These are phyloP conservation scores for Sinelater perroti DNA, from an alignment of 2,888 invertebrate species.

Conservation along the genomic window DNA sequence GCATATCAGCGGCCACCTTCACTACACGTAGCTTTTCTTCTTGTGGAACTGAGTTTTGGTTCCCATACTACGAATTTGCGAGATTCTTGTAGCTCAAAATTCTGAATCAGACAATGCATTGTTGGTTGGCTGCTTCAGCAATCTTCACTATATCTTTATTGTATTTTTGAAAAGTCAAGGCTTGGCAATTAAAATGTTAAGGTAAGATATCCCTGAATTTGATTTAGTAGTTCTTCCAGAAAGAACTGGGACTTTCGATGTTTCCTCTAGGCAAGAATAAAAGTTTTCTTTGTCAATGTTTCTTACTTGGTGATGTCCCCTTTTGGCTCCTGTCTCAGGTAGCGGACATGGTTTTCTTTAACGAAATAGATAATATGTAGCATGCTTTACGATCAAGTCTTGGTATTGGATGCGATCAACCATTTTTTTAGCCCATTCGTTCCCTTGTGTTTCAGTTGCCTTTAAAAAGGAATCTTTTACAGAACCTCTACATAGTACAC, in stretches of 20 bases:
- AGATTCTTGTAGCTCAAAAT: no score
- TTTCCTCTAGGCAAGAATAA: no score
- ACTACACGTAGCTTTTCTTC: no score
- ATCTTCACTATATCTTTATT: no score
- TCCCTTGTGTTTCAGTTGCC: slow-evolving; percentile 7
- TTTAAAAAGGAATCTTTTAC: slow-evolving; percentile 4
- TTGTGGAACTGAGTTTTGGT: no score
- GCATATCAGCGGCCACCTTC: no score
- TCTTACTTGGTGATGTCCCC: slow-evolving; percentile 26
- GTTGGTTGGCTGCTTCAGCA: no score
- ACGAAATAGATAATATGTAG: slow-evolving; percentile 27
- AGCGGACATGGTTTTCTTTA: background rate
- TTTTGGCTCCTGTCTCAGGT: slow-evolving; percentile 11
- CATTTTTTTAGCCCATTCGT: slow-evolving; percentile 24
- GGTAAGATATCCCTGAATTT: background rate
- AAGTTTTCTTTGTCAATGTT: no score
- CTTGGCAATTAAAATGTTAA: slow-evolving; percentile 17
- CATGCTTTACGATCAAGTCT: slow-evolving; percentile 30
- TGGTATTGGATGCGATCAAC: slow-evolving; percentile 25
- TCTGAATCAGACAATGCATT: no score
- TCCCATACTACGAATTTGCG: no score
- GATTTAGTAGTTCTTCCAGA: slow-evolving; percentile 34
- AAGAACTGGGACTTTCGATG: no score
- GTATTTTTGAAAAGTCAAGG: no score
- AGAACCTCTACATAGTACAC: background rate